Evolutionary conservation across 2,113 vertebrate species (phyloP), one percentile per base, ranked within the genome.

Genomic region (Dicaeum eximium): DNA sequence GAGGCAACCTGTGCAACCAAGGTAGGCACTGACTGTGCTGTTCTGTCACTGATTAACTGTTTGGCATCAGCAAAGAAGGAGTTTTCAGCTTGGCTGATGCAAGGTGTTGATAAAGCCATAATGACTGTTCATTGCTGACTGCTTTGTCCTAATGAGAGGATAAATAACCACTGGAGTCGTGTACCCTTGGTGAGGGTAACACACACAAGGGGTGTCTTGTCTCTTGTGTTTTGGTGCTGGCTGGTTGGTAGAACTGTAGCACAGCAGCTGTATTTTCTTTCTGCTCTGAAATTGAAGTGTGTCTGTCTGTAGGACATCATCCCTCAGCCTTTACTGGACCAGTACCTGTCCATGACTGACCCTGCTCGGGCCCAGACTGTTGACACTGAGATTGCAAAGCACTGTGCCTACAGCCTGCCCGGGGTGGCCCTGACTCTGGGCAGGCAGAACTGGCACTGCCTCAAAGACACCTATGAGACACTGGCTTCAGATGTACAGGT

Each of bases 361-460:
- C 98, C 97, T 10, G 97, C 97, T 47, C 87, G 97, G 45, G 98
- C 97, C 44, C 98, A 98, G 96, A 98, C 97, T 1, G 97, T 98
- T 16, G 97, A 98, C 56, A 97, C 97, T 1, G 97, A 98, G 89
- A 98, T 97, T 50, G 97, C 98, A 92, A 98, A 97, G 24, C 98
- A 98, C 92, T 97, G 98, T 3, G 97, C 98, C 0, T 98, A 96
- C 38, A 98, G 98, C 74, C 98, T 98, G 37, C 98, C 95, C 0
- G 98, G 98, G 3, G 98, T 98, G 96, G 98, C 97, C 10, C 96
- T 98, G n/a, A 97, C 98, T 0, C 92, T 98, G 44, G 97, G 98
- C 79, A 81, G 98, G 79, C 98, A 98, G 92, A 98, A 98, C 56
- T 98, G 98, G 98, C 98, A 98, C 85, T 98, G 98, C 75, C 92